phyloP scores from a whole-genome alignment of 2,113 vertebrate genomes.

The Syrrhaptes paradoxus region DNA sequence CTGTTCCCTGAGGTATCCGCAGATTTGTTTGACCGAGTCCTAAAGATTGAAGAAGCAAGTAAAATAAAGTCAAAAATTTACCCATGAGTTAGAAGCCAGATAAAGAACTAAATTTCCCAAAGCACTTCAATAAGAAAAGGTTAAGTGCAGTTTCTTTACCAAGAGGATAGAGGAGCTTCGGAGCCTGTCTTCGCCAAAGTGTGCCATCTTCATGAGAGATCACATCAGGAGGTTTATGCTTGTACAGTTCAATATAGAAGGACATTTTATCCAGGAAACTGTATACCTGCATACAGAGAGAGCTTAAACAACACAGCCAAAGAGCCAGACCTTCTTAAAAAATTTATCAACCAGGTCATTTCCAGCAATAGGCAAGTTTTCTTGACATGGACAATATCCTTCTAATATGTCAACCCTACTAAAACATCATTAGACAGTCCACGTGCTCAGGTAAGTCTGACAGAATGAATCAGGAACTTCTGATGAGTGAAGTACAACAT shows the following conservation, averaged over 20 bases:
- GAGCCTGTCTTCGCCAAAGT: constrained; percentile 87
- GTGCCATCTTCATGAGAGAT: constrained; percentile 92
- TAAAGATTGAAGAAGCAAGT: constrained; percentile 1
- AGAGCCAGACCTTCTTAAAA: not conserved
- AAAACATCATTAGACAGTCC: not conserved
- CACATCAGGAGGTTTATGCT: constrained; percentile 90
- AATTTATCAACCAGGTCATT: not conserved
- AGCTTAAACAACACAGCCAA: not conserved
- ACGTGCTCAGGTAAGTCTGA: not conserved
- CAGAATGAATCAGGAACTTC: not conserved
- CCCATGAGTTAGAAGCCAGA: not conserved
- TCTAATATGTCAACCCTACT: not conserved
- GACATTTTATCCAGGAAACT: constrained; percentile 98
- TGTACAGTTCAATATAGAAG: constrained; percentile 93
- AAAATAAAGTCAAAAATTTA: not conserved
- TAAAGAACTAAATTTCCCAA: not conserved
- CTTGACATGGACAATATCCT: not conserved
- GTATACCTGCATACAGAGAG: constrained; percentile 83
- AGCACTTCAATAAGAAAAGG: not conserved
- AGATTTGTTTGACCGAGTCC: constrained; percentile 90
- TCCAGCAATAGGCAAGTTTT: not conserved
- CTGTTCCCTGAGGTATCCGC: constrained; percentile 90
- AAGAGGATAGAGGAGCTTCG: constrained; percentile 93
- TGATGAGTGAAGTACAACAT: not conserved
- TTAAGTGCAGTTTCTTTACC: constrained; percentile 72